Conservation (phyloP, 2,113 vertebrate genomes). For the Mola mola region DNA sequence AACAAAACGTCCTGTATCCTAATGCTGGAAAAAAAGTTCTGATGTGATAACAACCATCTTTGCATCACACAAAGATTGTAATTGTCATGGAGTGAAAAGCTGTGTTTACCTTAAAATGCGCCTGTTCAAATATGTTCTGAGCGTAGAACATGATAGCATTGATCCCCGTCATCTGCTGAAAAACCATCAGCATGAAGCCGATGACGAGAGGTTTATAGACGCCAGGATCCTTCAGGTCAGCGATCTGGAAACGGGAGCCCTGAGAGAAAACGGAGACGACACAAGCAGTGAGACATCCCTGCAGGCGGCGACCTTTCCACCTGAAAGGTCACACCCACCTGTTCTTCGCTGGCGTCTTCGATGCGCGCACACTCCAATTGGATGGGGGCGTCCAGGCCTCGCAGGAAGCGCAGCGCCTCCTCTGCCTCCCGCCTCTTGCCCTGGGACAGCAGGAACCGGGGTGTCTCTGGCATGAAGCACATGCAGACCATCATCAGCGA, state of each 20-base stretch:
- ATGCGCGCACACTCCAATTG: slow-evolving; percentile 86
- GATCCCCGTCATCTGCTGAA: slow-evolving; percentile 93
- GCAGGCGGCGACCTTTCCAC: no score
- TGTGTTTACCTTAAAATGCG: slow-evolving; percentile 91
- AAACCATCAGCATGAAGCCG: slow-evolving; percentile 88
- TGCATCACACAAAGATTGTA: no score
- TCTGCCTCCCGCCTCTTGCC: slow-evolving; percentile 84
- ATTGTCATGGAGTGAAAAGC: no score
- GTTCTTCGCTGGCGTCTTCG: slow-evolving; percentile 70
- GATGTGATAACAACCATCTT: no score
- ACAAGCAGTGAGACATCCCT: not conserved
- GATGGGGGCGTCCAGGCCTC: slow-evolving; percentile 82
- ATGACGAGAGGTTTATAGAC: slow-evolving; percentile 90
- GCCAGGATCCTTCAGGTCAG: slow-evolving; percentile 82
- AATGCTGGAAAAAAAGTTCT: no score
- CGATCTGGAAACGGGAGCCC: slow-evolving; percentile 77
- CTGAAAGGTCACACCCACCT: slow-evolving; percentile 61
- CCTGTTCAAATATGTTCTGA: slow-evolving; percentile 89
- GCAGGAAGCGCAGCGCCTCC: slow-evolving; percentile 85
- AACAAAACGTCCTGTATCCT: no score
- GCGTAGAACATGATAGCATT: slow-evolving; percentile 97
- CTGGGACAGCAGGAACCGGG: slow-evolving; percentile 85
- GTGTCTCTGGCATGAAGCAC: slow-evolving; percentile 94
- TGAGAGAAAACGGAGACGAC: slow-evolving; percentile 20
- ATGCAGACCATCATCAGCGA: slow-evolving; percentile 86